Conservation (phyloP, 2,113 vertebrate genomes). For the Mobula hypostoma region DNA sequence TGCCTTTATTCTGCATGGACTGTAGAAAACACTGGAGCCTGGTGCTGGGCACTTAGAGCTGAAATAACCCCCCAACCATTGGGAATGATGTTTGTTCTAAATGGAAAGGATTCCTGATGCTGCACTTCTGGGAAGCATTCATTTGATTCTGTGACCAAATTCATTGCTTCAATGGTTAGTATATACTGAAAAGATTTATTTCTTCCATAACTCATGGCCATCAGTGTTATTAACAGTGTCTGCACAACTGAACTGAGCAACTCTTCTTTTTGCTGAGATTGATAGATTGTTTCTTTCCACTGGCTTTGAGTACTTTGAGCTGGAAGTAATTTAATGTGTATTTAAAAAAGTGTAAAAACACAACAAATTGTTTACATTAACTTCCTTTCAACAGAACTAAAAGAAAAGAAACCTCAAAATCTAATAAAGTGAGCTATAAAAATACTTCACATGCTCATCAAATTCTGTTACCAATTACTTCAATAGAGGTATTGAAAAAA, state of each 20-base stretch:
- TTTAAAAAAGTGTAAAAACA: neutral
- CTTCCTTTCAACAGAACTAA: neutral
- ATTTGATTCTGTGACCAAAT: neutral
- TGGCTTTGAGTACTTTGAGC: neutral
- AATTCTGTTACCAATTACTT: neutral
- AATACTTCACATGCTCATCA: neutral
- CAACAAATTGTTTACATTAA: neutral
- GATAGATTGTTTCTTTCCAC: no score
- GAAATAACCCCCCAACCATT: neutral
- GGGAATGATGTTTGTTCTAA: neutral
- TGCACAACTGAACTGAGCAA: neutral
- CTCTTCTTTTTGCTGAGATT: neutral
- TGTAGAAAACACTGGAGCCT: neutral
- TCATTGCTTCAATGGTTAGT: neutral
- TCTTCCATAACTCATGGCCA: neutral
- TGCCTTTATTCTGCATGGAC: constrained; percentile 47
- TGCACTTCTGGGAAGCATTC: neutral
- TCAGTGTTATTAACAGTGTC: neutral
- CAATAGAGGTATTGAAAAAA: neutral
- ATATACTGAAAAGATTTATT: neutral
- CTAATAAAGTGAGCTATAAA: neutral
- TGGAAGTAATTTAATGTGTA: neutral
- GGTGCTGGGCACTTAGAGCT: neutral
- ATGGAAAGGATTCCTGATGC: neutral
- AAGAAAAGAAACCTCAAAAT: constrained; percentile 9